Evolutionary conservation across 2,888 invertebrate species (phyloP).

Genomic region (Nasonia oneida): DNA sequence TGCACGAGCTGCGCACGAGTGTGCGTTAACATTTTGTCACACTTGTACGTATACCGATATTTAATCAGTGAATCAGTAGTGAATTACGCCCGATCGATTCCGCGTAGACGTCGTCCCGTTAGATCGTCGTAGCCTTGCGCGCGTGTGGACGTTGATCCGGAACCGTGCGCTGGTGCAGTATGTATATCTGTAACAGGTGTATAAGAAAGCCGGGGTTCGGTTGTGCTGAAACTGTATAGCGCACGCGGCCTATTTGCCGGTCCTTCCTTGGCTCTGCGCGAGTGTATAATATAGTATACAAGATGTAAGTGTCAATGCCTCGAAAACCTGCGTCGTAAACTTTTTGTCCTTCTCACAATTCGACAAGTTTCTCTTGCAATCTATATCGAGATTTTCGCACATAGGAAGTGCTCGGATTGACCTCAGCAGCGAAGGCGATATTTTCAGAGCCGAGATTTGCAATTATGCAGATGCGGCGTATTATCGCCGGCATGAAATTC

Average conservation of each 20-base stretch:
- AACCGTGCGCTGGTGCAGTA: constrained; percentile 46
- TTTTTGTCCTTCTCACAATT: constrained; percentile 29
- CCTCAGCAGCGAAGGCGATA: not conserved
- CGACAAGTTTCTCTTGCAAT: too few relatives aligned
- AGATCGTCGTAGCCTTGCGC: not conserved
- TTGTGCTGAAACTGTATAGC: constrained; percentile 63
- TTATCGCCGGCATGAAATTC: not conserved
- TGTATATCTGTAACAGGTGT: not conserved
- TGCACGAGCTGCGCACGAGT: not conserved
- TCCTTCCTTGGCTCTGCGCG: constrained; percentile 3
- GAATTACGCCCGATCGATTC: not conserved
- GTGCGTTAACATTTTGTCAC: too few relatives aligned
- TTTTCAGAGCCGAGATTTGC: not conserved
- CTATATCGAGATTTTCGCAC: not conserved
- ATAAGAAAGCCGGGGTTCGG: constrained; percentile 62
- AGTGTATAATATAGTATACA: not conserved
- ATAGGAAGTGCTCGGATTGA: not conserved
- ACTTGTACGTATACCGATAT: not conserved
- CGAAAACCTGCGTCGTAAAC: constrained; percentile 43
- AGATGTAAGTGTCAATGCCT: constrained; percentile 55
- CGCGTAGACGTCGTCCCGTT: not conserved
- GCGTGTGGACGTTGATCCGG: constrained; percentile 66
- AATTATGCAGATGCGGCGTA: not conserved
- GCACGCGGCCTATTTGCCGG: constrained; percentile 60
- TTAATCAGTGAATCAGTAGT: not conserved